phyloP scores from a whole-genome alignment of 1,140 invertebrate genomes.

The Conus betulinus region DNA sequence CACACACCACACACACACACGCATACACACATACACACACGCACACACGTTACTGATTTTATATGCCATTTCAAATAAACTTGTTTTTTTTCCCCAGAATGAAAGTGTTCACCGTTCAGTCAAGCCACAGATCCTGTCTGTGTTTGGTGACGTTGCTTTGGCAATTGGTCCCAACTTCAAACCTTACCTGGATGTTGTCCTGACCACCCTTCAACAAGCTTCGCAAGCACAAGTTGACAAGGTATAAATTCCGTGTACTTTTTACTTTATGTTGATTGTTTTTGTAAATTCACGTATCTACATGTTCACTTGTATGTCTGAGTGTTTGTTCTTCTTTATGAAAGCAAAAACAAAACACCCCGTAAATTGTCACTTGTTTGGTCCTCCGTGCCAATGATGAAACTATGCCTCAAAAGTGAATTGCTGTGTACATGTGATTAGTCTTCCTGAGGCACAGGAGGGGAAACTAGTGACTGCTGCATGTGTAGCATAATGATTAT shows the following conservation, averaged over 20 bases:
- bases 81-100: slow-evolving; percentile 79
- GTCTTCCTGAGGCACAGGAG: neutral
- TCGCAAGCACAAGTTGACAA: slow-evolving; percentile 93
- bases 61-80: too few species aligned
- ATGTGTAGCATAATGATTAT: too few species aligned
- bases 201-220: slow-evolving; percentile 93
- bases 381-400: neutral
- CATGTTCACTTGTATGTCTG: neutral
- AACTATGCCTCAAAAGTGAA: neutral
- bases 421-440: neutral
- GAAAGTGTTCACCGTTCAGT: slow-evolving; percentile 92
- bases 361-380: too few species aligned
- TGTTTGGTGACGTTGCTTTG: slow-evolving; percentile 96
- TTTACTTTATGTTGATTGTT: neutral
- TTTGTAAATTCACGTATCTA: neutral
- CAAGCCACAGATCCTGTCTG: slow-evolving; percentile 96
- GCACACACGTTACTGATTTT: too few species aligned
- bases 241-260: slow-evolving; percentile 68
- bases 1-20: too few species aligned
- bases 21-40: too few species aligned
- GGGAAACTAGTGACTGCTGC: too few species aligned
- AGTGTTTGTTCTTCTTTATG: neutral
- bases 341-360: too few species aligned
- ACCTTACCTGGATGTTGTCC: slow-evolving; percentile 93
- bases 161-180: slow-evolving; percentile 94